Conservation (phyloP, 2,797 vertebrate species). For the Cercopithecus hamlyni region DNA sequence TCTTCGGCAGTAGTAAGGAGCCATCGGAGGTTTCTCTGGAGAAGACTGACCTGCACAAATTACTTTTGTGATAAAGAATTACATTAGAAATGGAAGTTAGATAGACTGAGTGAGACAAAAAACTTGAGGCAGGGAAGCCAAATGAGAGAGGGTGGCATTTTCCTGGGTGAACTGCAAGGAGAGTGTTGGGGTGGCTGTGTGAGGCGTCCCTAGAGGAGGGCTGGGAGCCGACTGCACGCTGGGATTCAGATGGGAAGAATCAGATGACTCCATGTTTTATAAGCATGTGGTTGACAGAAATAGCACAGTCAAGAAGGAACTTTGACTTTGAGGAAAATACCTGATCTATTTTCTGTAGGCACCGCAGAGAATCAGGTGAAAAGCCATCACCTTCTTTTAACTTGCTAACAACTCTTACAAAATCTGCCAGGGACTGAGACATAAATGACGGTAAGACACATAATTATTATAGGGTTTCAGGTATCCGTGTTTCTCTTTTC, state of each 20-base stretch:
- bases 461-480: background rate
- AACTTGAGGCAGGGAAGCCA: background rate
- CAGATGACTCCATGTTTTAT: background rate
- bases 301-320: background rate
- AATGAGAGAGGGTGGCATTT: rapidly evolving
- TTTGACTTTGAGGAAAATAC: background rate
- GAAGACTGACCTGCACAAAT: background rate
- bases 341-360: background rate
- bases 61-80: background rate
- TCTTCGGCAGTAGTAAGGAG: background rate
- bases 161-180: background rate
- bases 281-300: background rate
- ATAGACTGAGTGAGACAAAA: background rate
- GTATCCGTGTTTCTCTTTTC: background rate
- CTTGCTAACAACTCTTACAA: background rate
- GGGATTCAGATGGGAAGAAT: background rate
- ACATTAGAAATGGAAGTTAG: background rate
- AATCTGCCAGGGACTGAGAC: background rate
- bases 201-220: background rate
- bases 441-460: background rate
- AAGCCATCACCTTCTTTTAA: background rate
- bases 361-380: background rate
- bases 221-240: background rate
- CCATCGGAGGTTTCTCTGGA: background rate
- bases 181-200: rapidly evolving